Conservation (phyloP, 2,797 vertebrate species). For the Borostomias antarcticus region DNA sequence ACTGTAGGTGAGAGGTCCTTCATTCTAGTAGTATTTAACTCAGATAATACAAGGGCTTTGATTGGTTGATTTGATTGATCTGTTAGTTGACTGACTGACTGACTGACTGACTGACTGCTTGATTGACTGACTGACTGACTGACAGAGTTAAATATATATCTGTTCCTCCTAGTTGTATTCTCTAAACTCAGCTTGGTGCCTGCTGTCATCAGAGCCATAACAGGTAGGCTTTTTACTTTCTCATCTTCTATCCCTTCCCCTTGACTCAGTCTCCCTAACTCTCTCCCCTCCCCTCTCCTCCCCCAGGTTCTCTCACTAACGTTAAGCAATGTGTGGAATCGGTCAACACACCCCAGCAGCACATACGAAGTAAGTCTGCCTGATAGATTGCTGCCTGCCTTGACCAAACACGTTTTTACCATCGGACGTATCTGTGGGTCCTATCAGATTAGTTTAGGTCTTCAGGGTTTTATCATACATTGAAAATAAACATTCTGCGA, state of each 20-base stretch:
- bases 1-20: constrained; percentile 51
- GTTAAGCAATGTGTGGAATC: constrained; percentile 18
- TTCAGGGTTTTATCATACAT: neutral
- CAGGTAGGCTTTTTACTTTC: constrained; percentile 40
- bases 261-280: neutral
- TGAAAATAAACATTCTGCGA: too few relatives aligned
- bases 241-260: neutral
- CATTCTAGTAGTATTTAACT: neutral
- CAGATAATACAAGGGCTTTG: neutral
- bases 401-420: too few relatives aligned
- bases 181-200: constrained; percentile 56
- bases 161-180: constrained; percentile 45
- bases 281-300: neutral
- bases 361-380: constrained; percentile 13
- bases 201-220: constrained; percentile 36
- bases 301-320: constrained; percentile 6
- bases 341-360: constrained; percentile 15
- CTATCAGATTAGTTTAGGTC: neutral
- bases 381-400: neutral
- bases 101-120: too few relatives aligned
- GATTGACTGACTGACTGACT: too few relatives aligned
- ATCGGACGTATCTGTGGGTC: neutral
- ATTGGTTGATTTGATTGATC: too few relatives aligned
- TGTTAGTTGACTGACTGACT: too few relatives aligned
- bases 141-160: neutral